phyloP scores from a whole-genome alignment of 1,140 invertebrate species.

The Cydia amplana region DNA sequence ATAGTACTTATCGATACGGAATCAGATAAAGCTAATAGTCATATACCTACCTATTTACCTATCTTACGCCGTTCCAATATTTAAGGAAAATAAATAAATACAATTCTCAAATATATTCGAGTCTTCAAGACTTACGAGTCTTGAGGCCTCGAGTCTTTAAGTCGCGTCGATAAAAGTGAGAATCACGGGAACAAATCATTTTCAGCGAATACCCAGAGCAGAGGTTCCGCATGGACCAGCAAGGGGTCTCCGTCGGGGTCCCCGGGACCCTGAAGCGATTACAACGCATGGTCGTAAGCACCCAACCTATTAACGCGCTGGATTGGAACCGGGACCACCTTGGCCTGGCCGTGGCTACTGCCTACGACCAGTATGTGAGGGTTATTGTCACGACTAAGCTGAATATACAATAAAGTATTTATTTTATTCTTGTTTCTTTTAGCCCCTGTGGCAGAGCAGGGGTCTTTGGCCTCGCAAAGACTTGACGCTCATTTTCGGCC shows the following conservation, averaged over 20 bases:
- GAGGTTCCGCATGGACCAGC: conserved; percentile 83
- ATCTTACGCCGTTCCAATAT: no score
- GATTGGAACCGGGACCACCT: conserved; percentile 96
- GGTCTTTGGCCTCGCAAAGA: no score
- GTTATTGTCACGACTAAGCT: conserved; percentile 95
- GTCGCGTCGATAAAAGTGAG: neutral
- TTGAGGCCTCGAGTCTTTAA: no score
- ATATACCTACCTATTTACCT: no score
- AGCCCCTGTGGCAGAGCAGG: neutral
- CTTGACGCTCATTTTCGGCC: no score
- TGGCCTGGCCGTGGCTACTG: conserved; percentile 92
- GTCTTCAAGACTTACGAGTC: no score
- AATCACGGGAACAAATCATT: conserved; percentile 34
- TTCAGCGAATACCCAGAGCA: conserved; percentile 91
- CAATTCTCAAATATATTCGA: no score
- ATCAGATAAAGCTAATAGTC: no score
- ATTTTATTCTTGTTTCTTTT: neutral
- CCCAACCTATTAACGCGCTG: conserved; percentile 93
- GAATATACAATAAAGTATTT: conserved; percentile 79
- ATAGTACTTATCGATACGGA: no score
- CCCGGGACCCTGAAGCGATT: conserved; percentile 87
- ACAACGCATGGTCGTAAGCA: conserved; percentile 89
- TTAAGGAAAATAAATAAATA: no score
- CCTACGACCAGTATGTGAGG: conserved; percentile 95
- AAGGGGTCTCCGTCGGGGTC: conserved; percentile 87